phyloP scores from a whole-genome alignment of 64 coral and sea anemone species.

The Pachyseris speciosa region DNA sequence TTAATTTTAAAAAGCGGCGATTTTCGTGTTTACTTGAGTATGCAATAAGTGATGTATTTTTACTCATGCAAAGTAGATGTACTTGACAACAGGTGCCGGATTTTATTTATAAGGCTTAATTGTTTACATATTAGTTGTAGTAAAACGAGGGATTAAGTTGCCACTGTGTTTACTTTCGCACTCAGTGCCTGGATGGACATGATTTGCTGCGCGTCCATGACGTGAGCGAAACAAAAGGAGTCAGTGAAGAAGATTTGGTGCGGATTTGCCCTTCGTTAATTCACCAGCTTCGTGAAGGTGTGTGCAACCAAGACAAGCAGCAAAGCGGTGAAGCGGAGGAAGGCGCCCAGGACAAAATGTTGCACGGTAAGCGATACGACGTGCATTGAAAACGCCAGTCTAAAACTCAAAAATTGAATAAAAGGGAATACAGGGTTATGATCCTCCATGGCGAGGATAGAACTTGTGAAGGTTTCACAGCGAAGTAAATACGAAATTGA shows the following conservation, averaged over 20 bases:
- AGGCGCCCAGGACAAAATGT: neutral
- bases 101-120: neutral
- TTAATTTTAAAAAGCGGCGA: too few species aligned
- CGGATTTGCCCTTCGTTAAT: slow-evolving; percentile 68
- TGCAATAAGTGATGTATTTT: too few species aligned
- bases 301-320: neutral
- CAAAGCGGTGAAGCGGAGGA: neutral
- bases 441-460: neutral
- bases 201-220: slow-evolving; percentile 37
- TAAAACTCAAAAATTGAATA: neutral
- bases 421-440: neutral
- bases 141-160: neutral
- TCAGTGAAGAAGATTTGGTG: slow-evolving; percentile 36
- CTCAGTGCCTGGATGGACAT: slow-evolving; percentile 50
- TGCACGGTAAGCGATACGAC: neutral
- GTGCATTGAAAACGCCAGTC: too few species aligned
- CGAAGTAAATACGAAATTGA: too few species aligned
- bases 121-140: neutral
- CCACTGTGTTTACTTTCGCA: neutral
- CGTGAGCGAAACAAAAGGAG: slow-evolving; percentile 5
- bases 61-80: too few species aligned
- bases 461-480: too few species aligned
- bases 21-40: too few species aligned
- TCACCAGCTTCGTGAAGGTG: slow-evolving; percentile 23
- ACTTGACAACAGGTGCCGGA: neutral